A percentile compares a stretch with the other conserved stretches of the same genome.
These are phyloP conservation scores for Gymnoscelis rufifasciata DNA, from an alignment of 2,888 invertebrate genomes.

Conservation along the genomic window DNA sequence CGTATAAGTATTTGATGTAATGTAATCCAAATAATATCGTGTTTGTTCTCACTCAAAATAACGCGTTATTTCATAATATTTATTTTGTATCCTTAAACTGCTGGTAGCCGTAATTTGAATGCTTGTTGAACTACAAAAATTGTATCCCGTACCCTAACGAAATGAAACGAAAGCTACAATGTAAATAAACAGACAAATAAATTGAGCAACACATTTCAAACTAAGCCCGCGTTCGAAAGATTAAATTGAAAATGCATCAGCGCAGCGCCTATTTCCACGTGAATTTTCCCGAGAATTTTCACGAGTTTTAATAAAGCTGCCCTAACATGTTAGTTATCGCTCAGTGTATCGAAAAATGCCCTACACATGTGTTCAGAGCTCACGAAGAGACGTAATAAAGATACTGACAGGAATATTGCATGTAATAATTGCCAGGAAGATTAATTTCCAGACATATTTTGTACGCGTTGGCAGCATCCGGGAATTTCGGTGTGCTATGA, in stretches of 20 bases:
- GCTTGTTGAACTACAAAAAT: too few relatives aligned
- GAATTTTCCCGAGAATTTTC: conserved; percentile 36
- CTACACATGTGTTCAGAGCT: conserved; percentile 42
- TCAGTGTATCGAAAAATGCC: conserved; percentile 54
- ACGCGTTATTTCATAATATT: too few relatives aligned
- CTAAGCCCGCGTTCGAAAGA: conserved; percentile 19
- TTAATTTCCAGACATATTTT: conserved; percentile 28
- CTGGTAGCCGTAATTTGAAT: too few relatives aligned
- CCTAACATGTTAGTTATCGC: conserved; percentile 45
- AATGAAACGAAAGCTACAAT: neutral
- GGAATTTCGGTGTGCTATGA: neutral
- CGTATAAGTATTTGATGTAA: too few relatives aligned
- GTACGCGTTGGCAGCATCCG: neutral
- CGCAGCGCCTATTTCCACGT: conserved; percentile 14
- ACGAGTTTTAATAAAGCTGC: conserved; percentile 59
- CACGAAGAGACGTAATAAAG: conserved; percentile 52
- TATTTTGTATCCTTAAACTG: too few relatives aligned
- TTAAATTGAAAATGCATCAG: conserved; percentile 38
- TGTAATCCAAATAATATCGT: too few relatives aligned
- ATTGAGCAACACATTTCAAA: conserved; percentile 12
- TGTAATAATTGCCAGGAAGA: conserved; percentile 37
- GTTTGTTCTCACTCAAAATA: too few relatives aligned
- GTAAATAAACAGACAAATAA: conserved; percentile 8
- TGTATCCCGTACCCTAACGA: too few relatives aligned
- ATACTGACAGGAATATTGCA: conserved; percentile 40